Conservation (phyloP, 2,888 invertebrate genomes). For the Tachystola acroxantha region DNA sequence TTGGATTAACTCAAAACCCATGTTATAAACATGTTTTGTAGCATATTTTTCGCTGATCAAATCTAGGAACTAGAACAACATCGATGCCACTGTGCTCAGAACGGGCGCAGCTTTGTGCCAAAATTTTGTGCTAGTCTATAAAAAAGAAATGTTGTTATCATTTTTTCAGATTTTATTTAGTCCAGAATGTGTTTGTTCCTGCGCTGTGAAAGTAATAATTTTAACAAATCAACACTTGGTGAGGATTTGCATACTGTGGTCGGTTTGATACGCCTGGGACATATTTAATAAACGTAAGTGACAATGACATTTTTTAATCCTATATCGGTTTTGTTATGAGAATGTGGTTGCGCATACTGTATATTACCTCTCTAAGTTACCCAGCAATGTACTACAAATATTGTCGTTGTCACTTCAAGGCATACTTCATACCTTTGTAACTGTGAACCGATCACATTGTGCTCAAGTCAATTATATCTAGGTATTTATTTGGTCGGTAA, state of each 20-base stretch:
- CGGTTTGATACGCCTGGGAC: no score
- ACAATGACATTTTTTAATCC: no score
- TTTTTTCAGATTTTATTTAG: constrained; percentile 77
- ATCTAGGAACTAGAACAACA: constrained; percentile 50
- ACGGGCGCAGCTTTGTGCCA: constrained; percentile 71
- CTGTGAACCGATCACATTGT: constrained; percentile 21
- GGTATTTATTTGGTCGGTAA: constrained; percentile 5
- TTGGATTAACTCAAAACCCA: constrained; percentile 52
- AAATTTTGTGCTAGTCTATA: constrained; percentile 76
- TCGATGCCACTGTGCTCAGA: constrained; percentile 63
- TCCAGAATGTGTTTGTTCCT: constrained; percentile 76
- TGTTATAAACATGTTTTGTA: constrained; percentile 21
- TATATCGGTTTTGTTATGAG: no score
- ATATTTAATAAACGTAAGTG: no score
- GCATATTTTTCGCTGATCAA: constrained; percentile 5
- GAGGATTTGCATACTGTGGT: constrained; percentile 50
- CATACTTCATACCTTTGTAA: no score
- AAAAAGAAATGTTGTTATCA: constrained; percentile 72
- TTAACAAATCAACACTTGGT: constrained; percentile 70
- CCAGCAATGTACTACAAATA: no score
- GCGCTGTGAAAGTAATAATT: constrained; percentile 68
- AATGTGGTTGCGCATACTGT: no score
- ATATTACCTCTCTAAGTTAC: no score
- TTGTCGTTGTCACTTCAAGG: no score
- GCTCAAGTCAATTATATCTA: constrained; percentile 13